Percentiles rank a stretch among this genome's conserved stretches.
phyloP scores from a whole-genome alignment of 2,113 vertebrate species.

The Odontophorus gujanensis region DNA sequence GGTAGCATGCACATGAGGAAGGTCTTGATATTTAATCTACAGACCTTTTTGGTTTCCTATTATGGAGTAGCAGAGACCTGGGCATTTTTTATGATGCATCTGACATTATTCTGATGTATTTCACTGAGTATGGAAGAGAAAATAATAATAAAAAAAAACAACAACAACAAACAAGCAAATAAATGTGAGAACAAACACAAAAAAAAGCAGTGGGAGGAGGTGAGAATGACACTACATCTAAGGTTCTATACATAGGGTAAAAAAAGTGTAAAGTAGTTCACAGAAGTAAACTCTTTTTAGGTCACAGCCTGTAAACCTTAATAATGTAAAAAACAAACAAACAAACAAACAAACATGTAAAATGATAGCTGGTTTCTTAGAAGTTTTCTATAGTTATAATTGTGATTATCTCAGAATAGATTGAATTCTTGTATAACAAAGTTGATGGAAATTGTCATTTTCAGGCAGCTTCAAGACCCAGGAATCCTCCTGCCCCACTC shows the following conservation, averaged over 20 bases:
- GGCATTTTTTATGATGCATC: not conserved
- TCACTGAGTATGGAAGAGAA: not conserved
- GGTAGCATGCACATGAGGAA: not conserved
- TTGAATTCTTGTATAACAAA: not conserved
- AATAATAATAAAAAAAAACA: not conserved
- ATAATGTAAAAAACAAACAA: not conserved
- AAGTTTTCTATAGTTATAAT: not conserved
- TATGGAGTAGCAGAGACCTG: not conserved
- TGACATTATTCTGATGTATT: not conserved
- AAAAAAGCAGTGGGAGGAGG: rapidly evolving
- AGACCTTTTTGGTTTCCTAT: not conserved
- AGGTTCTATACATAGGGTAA: not conserved
- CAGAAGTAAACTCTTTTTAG: not conserved
- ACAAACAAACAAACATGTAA: not conserved
- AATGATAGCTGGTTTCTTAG: not conserved
- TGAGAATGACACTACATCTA: not conserved
- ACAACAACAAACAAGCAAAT: not conserved
- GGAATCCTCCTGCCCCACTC: not conserved
- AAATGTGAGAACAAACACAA: not conserved
- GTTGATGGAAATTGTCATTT: not conserved
- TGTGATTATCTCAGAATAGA: not conserved
- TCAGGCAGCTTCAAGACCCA: not conserved
- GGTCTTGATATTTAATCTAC: not conserved
- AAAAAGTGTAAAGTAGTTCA: not conserved
- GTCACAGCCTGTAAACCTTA: rapidly evolving